Conservation (phyloP, 1,140 invertebrate genomes). For the Heterodera carotae region DNA sequence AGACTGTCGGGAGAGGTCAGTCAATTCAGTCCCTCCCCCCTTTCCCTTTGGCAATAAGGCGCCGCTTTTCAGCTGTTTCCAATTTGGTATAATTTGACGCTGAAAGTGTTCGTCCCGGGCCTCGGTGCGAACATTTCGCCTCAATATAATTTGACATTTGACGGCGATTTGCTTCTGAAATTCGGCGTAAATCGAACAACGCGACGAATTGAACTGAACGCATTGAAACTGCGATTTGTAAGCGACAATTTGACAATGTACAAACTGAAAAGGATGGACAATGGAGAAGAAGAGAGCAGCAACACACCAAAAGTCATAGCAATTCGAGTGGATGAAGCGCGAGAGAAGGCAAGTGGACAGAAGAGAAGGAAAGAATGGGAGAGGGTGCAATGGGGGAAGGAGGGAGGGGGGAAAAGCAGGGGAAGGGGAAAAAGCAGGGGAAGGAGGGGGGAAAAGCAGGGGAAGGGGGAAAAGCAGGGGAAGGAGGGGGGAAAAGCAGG, state of each 20-base stretch:
- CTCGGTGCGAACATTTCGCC: constrained; percentile 42
- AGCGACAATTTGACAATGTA: constrained; percentile 3
- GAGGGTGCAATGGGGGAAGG: too few species aligned
- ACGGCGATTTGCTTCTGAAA: constrained; percentile 50
- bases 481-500: too few species aligned
- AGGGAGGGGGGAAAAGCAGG: too few species aligned
- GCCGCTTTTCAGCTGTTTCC: constrained; percentile 39
- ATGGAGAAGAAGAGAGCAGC: background rate
- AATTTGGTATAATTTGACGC: constrained; percentile 52
- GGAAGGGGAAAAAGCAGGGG: too few species aligned
- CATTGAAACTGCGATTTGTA: too few species aligned
- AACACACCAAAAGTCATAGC: background rate
- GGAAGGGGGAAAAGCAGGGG: too few species aligned
- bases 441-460: too few species aligned
- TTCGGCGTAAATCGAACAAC: constrained; percentile 46
- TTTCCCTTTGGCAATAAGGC: background rate
- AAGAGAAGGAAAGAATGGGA: too few species aligned
- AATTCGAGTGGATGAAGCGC: constrained; percentile 25
- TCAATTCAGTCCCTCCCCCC: background rate
- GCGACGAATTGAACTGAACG: background rate
- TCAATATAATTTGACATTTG: constrained; percentile 54
- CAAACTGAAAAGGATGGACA: too few species aligned
- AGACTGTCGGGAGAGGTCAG: constrained; percentile 39
- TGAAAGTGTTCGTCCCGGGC: constrained; percentile 56
- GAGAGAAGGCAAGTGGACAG: constrained; percentile 22